Percentiles rank a stretch among this genome's conserved stretches.
phyloP scores from a whole-genome alignment of 1,140 invertebrate species.

The Aphelinus certus region DNA sequence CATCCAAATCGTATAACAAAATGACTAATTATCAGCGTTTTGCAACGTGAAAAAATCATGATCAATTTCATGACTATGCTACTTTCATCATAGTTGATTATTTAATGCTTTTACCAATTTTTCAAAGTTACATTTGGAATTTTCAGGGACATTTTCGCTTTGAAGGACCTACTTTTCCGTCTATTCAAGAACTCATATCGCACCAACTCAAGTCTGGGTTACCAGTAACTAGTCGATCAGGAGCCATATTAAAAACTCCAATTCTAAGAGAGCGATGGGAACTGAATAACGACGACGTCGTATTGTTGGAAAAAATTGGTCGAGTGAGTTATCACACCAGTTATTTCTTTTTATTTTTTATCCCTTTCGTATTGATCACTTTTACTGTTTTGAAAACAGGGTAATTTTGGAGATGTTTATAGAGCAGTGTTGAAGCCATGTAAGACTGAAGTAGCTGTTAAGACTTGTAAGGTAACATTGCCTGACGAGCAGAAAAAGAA shows the following conservation, averaged over 20 bases:
- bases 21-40: no score
- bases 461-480: conserved; percentile 92
- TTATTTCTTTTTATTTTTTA: conserved; percentile 9
- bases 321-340: conserved; percentile 71
- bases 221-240: conserved; percentile 91
- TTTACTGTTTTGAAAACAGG: conserved; percentile 67
- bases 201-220: conserved; percentile 86
- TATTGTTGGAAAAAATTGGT: conserved; percentile 93
- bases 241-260: conserved; percentile 86
- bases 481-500: conserved; percentile 97
- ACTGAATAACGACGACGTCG: conserved; percentile 94
- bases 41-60: no score
- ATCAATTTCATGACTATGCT: no score
- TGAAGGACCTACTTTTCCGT: conserved; percentile 92
- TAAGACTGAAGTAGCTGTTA: conserved; percentile 91
- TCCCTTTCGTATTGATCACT: not conserved
- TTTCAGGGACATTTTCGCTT: conserved; percentile 89
- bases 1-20: no score
- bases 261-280: conserved; percentile 95
- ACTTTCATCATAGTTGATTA: no score
- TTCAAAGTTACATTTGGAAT: conserved; percentile 22
- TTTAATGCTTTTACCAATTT: no score
- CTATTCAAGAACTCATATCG: conserved; percentile 89
- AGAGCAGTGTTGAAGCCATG: conserved; percentile 83
- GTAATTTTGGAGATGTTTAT: conserved; percentile 97